phyloP scores from a whole-genome alignment of 2,113 vertebrate genomes.

The Cairina moschata region DNA sequence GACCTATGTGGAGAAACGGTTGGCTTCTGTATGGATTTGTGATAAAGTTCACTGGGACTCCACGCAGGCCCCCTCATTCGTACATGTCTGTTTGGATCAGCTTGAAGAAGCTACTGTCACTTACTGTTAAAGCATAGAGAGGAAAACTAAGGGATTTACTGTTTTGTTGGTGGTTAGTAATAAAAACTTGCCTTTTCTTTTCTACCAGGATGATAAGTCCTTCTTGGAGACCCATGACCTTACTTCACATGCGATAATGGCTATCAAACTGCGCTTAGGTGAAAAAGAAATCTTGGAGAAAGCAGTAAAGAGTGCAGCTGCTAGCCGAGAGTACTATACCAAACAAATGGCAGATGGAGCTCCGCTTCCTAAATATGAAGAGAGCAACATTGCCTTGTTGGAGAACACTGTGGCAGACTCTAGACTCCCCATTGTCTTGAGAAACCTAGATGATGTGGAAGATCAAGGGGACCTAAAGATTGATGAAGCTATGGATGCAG shows the following conservation, averaged over 20 bases:
- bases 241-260: constrained; percentile 82
- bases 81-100: background rate
- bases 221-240: constrained; percentile 85
- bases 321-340: constrained; percentile 82
- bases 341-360: constrained; percentile 83
- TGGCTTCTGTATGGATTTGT: background rate
- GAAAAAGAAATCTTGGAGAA: constrained; percentile 96
- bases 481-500: constrained; percentile 68
- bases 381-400: constrained; percentile 86
- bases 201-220: constrained; percentile 84
- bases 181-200: background rate
- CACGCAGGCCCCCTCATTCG: background rate
- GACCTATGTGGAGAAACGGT: background rate
- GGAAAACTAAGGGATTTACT: background rate
- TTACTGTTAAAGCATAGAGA: background rate
- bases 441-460: constrained; percentile 82
- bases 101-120: background rate
- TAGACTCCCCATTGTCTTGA: constrained; percentile 88
- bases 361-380: constrained; percentile 85
- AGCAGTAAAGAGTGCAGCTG: constrained; percentile 80
- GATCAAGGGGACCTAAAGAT: constrained; percentile 76
- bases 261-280: constrained; percentile 89
- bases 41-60: background rate
- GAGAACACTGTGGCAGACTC: constrained; percentile 84
- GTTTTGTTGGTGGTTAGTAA: background rate